phyloP scores from a whole-genome alignment of 2,797 vertebrate species.

The Prunella strophiata region DNA sequence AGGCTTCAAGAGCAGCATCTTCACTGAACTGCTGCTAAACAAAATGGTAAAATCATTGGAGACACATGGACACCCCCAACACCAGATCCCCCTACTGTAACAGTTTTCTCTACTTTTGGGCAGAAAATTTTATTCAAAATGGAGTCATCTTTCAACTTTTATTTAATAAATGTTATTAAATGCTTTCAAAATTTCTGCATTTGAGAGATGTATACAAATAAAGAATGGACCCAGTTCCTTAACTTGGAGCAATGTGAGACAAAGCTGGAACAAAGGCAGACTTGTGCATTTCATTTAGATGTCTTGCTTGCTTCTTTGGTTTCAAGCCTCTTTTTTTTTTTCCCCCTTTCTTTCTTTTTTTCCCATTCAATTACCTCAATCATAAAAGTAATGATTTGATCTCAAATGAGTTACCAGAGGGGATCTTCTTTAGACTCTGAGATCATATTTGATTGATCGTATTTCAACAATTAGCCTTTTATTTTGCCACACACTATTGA shows the following conservation, averaged over 20 bases:
- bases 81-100: not conserved
- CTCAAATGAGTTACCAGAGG: conserved; percentile 77
- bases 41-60: conserved; percentile 43
- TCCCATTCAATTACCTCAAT: conserved; percentile 57
- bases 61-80: conserved; percentile 55
- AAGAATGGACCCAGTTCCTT: not conserved
- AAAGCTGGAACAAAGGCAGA: conserved; percentile 54
- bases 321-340: not conserved
- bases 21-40: conserved; percentile 44
- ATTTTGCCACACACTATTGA: conserved; percentile 94
- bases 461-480: conserved; percentile 92
- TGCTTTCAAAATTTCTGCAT: conserved; percentile 11
- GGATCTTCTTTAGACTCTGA: conserved; percentile 80
- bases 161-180: conserved; percentile 50
- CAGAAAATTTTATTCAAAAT: not conserved
- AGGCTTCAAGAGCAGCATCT: conserved; percentile 15
- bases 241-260: conserved; percentile 13
- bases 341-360: not conserved
- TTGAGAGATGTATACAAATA: not conserved
- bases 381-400: conserved; percentile 75
- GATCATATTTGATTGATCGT: conserved; percentile 93
- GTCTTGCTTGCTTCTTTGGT: conserved; percentile 46
- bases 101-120: not conserved
- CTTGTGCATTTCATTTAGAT: conserved; percentile 64
- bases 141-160: conserved; percentile 19